Evolutionary conservation across 2,797 vertebrate genomes (phyloP), one percentile per base, ranked within the genome.

Genomic region (Hydrocynus forskahlii): DNA sequence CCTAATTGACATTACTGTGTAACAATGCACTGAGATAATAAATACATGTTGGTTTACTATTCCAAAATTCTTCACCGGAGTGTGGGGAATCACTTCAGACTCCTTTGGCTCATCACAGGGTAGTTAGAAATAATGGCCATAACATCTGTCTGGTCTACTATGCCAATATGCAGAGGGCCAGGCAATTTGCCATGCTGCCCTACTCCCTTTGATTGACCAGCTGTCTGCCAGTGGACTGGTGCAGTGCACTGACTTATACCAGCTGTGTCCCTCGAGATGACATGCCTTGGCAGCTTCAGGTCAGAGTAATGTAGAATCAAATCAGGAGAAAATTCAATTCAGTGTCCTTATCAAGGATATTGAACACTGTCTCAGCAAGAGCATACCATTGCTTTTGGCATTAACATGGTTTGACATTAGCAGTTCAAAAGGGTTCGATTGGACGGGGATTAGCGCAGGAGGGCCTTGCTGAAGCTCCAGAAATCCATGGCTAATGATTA

Each of bases 201-300:
- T 86, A 80, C 85, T 93, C 88, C 90, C 87, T 77, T 91, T 90
- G 92, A 92, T 93, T 93, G 91, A 89, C 86, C 94, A 93, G 92
- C 92, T 94, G 92, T 92, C 90, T 90, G 79, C 84, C 90, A 87
- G 89, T 89, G 90, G 87, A 92, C 92, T 91, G 91, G 89, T 89
- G 85, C 86, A 82, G 85, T 86, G 76, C 88, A 82, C 84, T 86
- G 85, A 85, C 85, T 89, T 81, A 63, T 68, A 84, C 87, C 90
- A 92, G 88, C 90, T 92, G 92, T 85, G 59, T 78, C 78, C 79
- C 73, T 82, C 45, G 84, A 76, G 81, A 85, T 84, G 84, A 75
- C 75, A 71, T 40, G 52, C 19, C 63, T 67, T 78, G 67, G 54
- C 50, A 71, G n/a, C 45, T 76, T 76, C 21, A 45, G 2, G 35